Evolutionary conservation across 2,113 vertebrate genomes (phyloP).

Genomic region (Otus sunia): DNA sequence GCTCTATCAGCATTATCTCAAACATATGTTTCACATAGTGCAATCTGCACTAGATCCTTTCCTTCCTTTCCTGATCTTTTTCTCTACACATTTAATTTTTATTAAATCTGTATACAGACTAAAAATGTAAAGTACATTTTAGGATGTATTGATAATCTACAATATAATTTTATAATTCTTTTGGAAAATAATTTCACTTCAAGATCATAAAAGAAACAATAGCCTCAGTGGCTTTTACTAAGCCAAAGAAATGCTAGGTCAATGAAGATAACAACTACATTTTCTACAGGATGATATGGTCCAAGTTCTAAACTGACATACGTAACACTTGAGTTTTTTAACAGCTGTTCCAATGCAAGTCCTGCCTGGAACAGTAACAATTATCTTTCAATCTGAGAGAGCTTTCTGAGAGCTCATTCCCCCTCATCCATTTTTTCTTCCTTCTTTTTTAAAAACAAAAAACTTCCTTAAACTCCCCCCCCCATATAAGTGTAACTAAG

Average conservation of each 20-base stretch:
- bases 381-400: background rate
- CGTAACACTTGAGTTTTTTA: background rate
- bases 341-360: background rate
- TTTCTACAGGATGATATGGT: background rate
- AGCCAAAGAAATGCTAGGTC: background rate
- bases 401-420: background rate
- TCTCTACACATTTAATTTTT: background rate
- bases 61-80: conserved; percentile 29
- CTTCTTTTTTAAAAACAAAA: background rate
- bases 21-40: background rate
- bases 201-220: background rate
- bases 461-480: background rate
- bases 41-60: conserved; percentile 46
- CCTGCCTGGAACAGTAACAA: background rate
- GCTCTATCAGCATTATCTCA: conserved; percentile 16
- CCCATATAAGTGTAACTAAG: background rate
- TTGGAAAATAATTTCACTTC: background rate
- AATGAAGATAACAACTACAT: background rate
- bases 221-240: background rate
- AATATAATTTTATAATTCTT: background rate
- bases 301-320: background rate
- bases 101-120: background rate
- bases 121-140: background rate
- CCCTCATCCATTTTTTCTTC: background rate
- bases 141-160: background rate